Percentiles rank a stretch among this genome's conserved stretches.
Conservation (phyloP, 2,888 invertebrate genomes). For the Andrena hattorfiana region DNA sequence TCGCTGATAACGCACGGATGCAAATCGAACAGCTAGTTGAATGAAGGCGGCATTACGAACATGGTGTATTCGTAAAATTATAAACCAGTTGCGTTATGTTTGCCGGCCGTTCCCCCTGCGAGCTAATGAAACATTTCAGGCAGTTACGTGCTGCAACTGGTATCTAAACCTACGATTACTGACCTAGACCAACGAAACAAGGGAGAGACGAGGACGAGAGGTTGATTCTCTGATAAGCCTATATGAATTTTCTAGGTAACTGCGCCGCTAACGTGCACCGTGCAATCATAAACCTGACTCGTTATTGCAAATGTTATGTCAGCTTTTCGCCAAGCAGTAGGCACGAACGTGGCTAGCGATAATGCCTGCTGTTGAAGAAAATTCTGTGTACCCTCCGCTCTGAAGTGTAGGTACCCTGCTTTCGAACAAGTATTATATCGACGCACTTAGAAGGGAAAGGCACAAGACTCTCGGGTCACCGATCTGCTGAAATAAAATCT, state of each 20-base stretch:
- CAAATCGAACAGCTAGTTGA: constrained; percentile 2
- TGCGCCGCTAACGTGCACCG: constrained; percentile 10
- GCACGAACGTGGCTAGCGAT: not conserved
- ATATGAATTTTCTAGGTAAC: constrained; percentile 28
- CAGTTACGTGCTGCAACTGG: constrained; percentile 38
- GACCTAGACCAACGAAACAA: constrained; percentile 58
- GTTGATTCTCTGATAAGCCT: constrained; percentile 18
- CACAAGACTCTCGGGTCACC: not conserved
- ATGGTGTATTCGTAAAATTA: constrained; percentile 10
- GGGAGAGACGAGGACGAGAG: not conserved
- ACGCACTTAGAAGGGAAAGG: not conserved
- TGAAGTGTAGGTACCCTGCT: not conserved
- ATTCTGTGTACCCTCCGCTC: not conserved
- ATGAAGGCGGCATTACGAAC: constrained; percentile 3
- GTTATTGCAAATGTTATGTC: constrained; percentile 22
- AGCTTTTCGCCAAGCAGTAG: constrained; percentile 8
- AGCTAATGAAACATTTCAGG: constrained; percentile 39
- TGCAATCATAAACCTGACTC: constrained; percentile 20
- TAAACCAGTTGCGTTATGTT: not conserved
- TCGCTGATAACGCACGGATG: not conserved
- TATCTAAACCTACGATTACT: constrained; percentile 50
- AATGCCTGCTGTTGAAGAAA: constrained; percentile 2
- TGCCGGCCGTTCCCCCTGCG: not conserved
- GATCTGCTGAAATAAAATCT: not conserved
- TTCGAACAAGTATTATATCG: not conserved